phyloP scores from a whole-genome alignment of 1,140 invertebrate species.

The Yoshiicerus persimilis region DNA sequence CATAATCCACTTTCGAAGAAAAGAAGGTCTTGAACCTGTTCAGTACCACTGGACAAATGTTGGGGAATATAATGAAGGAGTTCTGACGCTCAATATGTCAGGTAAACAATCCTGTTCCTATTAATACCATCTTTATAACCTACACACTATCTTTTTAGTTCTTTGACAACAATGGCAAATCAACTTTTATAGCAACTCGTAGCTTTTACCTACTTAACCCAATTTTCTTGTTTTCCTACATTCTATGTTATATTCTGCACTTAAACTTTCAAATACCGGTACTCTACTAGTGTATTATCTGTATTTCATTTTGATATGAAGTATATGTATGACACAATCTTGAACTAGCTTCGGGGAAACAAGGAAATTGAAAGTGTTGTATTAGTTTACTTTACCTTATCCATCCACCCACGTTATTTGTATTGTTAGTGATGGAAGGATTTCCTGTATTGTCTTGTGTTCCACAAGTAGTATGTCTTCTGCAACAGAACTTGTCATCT shows the following conservation, averaged over 20 bases:
- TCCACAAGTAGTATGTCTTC: too few relatives aligned
- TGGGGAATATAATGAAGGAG: conserved; percentile 77
- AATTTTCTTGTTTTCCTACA: neutral
- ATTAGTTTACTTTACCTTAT: neutral
- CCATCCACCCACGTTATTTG: neutral
- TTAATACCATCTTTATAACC: conserved; percentile 24
- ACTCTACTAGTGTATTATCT: too few relatives aligned
- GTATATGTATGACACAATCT: too few relatives aligned
- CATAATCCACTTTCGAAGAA: conserved; percentile 81
- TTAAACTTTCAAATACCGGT: too few relatives aligned
- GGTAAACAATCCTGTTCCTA: conserved; percentile 60
- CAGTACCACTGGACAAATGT: conserved; percentile 83
- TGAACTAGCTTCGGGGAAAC: neutral
- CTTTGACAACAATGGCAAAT: neutral
- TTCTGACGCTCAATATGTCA: conserved; percentile 74
- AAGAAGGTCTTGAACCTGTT: conserved; percentile 68
- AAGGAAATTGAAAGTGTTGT: neutral
- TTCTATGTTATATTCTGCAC: too few relatives aligned
- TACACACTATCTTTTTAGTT: neutral
- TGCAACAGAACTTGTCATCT: too few relatives aligned
- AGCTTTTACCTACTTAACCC: neutral
- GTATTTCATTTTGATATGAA: too few relatives aligned
- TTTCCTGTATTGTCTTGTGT: too few relatives aligned
- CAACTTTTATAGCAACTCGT: neutral
- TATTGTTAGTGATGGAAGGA: neutral